Conservation (phyloP, 2,797 vertebrate genomes). For the Melopsittacus undulatus region DNA sequence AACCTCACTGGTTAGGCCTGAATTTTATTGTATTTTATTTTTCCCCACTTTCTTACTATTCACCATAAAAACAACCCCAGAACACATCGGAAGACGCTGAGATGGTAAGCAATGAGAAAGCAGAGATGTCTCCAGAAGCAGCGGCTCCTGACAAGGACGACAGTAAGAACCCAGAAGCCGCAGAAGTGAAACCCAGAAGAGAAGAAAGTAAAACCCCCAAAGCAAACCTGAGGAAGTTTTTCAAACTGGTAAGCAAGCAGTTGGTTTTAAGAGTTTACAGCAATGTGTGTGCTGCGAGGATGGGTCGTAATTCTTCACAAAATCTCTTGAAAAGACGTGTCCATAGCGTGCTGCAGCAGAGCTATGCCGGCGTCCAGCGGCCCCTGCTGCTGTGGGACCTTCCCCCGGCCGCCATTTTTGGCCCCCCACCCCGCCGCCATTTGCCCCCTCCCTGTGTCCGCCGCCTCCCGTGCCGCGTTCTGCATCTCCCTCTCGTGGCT, state of each 20-base stretch:
- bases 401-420: too few species aligned
- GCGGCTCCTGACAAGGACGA: conserved; percentile 39
- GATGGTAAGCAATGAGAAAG: conserved; percentile 27
- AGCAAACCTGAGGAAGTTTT: conserved; percentile 81
- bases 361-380: background rate
- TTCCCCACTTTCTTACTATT: background rate
- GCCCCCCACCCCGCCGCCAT: too few species aligned
- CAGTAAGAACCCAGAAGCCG: background rate
- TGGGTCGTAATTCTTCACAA: background rate
- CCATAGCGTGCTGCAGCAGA: background rate
- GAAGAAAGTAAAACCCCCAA: conserved; percentile 80
- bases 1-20: background rate
- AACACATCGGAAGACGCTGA: conserved; percentile 70
- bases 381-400: accelerated
- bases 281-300: background rate
- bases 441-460: too few species aligned
- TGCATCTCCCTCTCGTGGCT: conserved; percentile 45
- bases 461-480: background rate
- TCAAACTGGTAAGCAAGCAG: conserved; percentile 89
- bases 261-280: background rate
- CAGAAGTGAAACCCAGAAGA: conserved; percentile 36
- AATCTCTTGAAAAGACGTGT: background rate
- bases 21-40: background rate
- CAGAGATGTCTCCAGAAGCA: background rate
- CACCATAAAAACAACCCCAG: conserved; percentile 51